Percentiles rank a stretch among this genome's conserved stretches.
Conservation (phyloP, 1,140 invertebrate species). For the Plectrocnemia conspersa region DNA sequence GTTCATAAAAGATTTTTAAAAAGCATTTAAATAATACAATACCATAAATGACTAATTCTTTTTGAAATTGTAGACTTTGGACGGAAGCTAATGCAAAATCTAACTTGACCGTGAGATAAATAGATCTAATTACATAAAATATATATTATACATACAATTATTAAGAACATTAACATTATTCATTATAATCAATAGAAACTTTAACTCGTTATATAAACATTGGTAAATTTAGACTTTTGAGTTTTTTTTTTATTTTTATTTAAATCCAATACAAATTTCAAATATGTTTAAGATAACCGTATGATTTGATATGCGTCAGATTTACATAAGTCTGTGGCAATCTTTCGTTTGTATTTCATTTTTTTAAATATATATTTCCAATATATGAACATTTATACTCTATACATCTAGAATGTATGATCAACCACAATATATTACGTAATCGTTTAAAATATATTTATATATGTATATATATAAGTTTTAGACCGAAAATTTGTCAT, state of each 20-base stretch:
- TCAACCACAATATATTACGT: conserved; percentile 11
- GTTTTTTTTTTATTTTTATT: neutral
- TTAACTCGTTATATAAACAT: too few species aligned
- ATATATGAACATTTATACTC: neutral
- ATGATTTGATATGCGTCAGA: neutral
- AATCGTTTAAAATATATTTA: neutral
- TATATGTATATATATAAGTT: conserved; percentile 6
- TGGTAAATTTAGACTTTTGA: too few species aligned
- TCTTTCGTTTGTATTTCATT: neutral
- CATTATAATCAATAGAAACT: too few species aligned
- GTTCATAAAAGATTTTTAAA: neutral
- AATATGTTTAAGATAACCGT: neutral
- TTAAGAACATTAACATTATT: too few species aligned
- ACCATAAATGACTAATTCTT: neutral
- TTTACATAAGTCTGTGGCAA: neutral
- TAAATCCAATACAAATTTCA: neutral
- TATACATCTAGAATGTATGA: conserved; percentile 4
- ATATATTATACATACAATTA: too few species aligned
- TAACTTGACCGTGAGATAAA: too few species aligned
- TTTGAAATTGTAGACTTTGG: neutral
- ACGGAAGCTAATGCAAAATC: too few species aligned
- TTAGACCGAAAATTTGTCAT: neutral
- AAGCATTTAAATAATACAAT: conserved; percentile 5
- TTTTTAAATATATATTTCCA: neutral
- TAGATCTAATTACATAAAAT: too few species aligned